phyloP scores from a whole-genome alignment of 1,140 invertebrate genomes.

The Drosophila setifemur region DNA sequence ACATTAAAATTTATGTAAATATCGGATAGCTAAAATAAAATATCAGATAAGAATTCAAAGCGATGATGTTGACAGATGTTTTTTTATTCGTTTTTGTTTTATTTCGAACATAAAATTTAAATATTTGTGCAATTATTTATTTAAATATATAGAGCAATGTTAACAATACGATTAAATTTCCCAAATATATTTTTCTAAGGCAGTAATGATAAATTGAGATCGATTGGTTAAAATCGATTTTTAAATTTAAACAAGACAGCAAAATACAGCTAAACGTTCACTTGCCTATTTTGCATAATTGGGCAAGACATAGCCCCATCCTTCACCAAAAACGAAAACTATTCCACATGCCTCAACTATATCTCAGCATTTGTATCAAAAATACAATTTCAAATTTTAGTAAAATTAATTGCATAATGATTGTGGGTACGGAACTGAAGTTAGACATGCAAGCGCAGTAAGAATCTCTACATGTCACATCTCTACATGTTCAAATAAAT shows the following conservation, averaged over 20 bases:
- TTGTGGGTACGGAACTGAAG: slow-evolving; percentile 11
- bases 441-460: slow-evolving; percentile 32
- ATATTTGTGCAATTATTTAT: too few relatives aligned
- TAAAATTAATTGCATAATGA: slow-evolving; percentile 67
- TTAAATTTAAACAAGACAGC: not conserved
- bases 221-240: slow-evolving; percentile 27
- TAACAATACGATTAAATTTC: too few relatives aligned
- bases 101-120: too few relatives aligned
- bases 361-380: slow-evolving; percentile 34
- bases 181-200: not conserved
- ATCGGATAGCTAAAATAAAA: too few relatives aligned
- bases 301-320: slow-evolving; percentile 18
- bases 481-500: not conserved
- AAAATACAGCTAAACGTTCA: slow-evolving; percentile 23
- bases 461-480: slow-evolving; percentile 32
- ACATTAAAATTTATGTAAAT: too few relatives aligned
- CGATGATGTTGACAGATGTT: too few relatives aligned
- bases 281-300: slow-evolving; percentile 47
- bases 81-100: too few relatives aligned
- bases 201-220: slow-evolving; percentile 40
- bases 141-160: too few relatives aligned
- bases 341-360: slow-evolving; percentile 13
- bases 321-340: not conserved
- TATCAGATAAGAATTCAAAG: too few relatives aligned
- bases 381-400: slow-evolving; percentile 59